phyloP scores from a whole-genome alignment of 2,888 invertebrate species.

The Mythimna vitellina region DNA sequence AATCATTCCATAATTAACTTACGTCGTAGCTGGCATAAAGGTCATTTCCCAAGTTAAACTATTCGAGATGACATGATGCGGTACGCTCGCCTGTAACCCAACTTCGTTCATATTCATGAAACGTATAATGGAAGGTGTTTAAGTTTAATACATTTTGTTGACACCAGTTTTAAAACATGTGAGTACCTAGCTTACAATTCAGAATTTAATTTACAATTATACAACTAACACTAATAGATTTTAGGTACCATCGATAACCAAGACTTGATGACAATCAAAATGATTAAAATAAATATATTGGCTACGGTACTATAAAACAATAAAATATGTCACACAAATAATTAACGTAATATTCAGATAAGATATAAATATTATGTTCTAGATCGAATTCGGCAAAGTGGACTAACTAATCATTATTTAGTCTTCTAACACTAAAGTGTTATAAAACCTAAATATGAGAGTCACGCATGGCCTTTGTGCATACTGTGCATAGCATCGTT shows the following conservation, averaged over 20 bases:
- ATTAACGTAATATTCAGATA: constrained; percentile 57
- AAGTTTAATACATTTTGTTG: constrained; percentile 24
- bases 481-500: constrained; percentile 28
- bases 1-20: constrained; percentile 51
- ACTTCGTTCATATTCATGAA: constrained; percentile 39
- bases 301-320: constrained; percentile 40
- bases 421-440: constrained; percentile 14
- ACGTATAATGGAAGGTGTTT: constrained; percentile 14
- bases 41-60: constrained; percentile 54
- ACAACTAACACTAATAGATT: constrained; percentile 12
- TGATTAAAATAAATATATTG: constrained; percentile 27
- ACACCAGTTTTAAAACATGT: neutral
- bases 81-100: constrained; percentile 14
- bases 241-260: constrained; percentile 45
- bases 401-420: constrained; percentile 34
- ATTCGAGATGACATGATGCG: constrained; percentile 34
- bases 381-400: constrained; percentile 29
- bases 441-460: constrained; percentile 25
- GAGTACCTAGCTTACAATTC: neutral
- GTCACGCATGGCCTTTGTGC: constrained; percentile 52
- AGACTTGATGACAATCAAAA: constrained; percentile 25
- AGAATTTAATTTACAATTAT: constrained; percentile 16
- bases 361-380: constrained; percentile 54
- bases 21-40: constrained; percentile 47
- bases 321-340: constrained; percentile 47